Base-by-base conservation (phyloP, 2,797 vertebrate genomes). In the Acridotheres tristis region DNA sequence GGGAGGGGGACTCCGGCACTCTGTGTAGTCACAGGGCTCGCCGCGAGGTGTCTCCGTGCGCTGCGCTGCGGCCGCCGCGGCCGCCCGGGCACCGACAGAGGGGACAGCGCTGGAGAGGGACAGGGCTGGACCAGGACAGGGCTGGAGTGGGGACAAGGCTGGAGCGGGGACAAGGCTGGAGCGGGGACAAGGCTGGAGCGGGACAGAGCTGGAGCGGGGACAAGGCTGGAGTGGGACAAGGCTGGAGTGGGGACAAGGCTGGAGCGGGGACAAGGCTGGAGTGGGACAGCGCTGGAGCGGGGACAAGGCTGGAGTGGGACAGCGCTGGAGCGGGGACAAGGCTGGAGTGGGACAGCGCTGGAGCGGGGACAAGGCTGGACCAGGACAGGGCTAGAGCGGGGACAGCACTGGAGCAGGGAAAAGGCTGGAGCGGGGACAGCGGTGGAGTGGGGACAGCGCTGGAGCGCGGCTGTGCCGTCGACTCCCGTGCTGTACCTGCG, bases 21-120 rank as follows among this genome's bases (percentile, higher is more conserved):
- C 34, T 4, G 4, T 9, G 27, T 5, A 40, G 45, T 55, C 63
- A 48, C 71, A n/a, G 75, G 25, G 80, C 34, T 67, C 34, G 16
- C 80, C 88, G 67, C 90, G 77, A 91, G 92, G 45, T 27, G 88
- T 79, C 94, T 57, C 92, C 69, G n/a, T 32, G 78, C 11, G 50
- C 90, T 81, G 81, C 32, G 38, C 53, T 43, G 20, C 34, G 20
- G 43, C 16, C 2, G 2, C 10, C 2, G 16, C 26, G 22, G 53
- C 2, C 10, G 5, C 12, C 42, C 10, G 85, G 40, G 42, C 57
- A 22, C 50, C 50, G 43, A 1, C 18, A 7, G 27, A 1, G 23
- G 54, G 77, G 54, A n/a, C 40, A 7, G 48, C 14, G 40, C 40
- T 16, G 13, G 13, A 40, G 40, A 40, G 51, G 75, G 42, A 25